Evolutionary conservation across 2,797 vertebrate genomes (phyloP), one percentile per base, ranked within the genome.

Genomic region (Poeciliopsis paucimaculata): DNA sequence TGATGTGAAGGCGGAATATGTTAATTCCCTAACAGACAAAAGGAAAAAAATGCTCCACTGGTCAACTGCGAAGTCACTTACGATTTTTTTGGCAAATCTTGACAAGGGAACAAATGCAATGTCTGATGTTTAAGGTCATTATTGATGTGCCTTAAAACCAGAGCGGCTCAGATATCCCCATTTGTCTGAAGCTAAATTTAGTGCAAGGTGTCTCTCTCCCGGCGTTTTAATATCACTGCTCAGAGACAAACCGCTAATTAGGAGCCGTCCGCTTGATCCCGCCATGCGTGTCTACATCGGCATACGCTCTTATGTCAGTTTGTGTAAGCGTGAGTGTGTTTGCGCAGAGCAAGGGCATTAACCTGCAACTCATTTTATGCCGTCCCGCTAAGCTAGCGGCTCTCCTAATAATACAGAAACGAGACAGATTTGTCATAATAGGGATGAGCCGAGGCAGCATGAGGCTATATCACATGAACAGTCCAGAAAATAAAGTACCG

Each of bases 381-480:
- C 75, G 88, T 89, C 85, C 90, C 36, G 81, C 84, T 91, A 87
- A 93, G 89, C 90, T 83, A 87, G 75, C 82, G 83, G 80, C 85
- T 90, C 81, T 87, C 60, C 90, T 86, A 83, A 70, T 88, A 88
- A 92, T 77, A 86, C 78, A 64, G 51, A 85, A 87, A 86, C 71
- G 62, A 92, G 89, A 92, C 84, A 87, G 83, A 93, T 93, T 91
- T 92, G 91, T 94, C 91, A 92, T 90, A 88, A 90, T 90, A 81
- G 86, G 76, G 87, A 81, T 77, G 86, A 91, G 89, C 79, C 81
- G 53, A 82, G 26, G 84, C 88, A 91, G 87, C 81, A 41, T 28
- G 80, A 77, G 85, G 78, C 87, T 83, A 47, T 45, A 77, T 88
- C 79, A 80, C 75, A 80, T 79, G 75, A 87, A 84, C 72, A 80